Percentiles rank a stretch among this genome's conserved stretches.
phyloP scores from a whole-genome alignment of 1,140 invertebrate genomes.

The Macrocentrus cingulum region DNA sequence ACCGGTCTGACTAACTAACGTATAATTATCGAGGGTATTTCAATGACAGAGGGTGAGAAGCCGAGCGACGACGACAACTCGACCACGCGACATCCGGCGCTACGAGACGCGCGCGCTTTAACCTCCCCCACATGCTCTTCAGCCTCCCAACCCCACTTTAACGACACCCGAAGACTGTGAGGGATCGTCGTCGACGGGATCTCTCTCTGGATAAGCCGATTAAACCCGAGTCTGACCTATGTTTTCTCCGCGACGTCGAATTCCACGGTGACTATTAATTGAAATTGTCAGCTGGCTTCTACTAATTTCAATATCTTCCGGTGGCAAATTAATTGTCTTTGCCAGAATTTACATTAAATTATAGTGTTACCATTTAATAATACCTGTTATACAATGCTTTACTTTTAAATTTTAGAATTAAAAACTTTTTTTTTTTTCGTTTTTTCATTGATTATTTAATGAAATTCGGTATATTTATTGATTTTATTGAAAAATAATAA shows the following conservation, averaged over 20 bases:
- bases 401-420: too few relatives aligned
- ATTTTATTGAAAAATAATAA: too few relatives aligned
- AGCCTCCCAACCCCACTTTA: too few relatives aligned
- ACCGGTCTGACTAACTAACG: constrained; percentile 43
- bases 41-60: background rate
- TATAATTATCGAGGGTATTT: constrained; percentile 48
- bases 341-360: too few relatives aligned
- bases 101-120: constrained; percentile 32
- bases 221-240: constrained; percentile 6
- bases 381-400: too few relatives aligned
- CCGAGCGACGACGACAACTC: constrained; percentile 7
- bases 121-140: background rate
- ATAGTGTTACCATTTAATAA: too few relatives aligned
- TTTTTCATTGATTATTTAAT: too few relatives aligned
- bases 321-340: too few relatives aligned
- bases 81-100: constrained; percentile 18
- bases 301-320: too few relatives aligned
- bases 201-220: constrained; percentile 14
- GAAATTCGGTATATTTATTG: too few relatives aligned
- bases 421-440: too few relatives aligned
- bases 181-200: constrained; percentile 10
- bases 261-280: background rate
- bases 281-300: background rate
- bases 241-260: background rate
- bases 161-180: constrained; percentile 9